Percentiles rank a stretch among this genome's conserved stretches.
phyloP scores from a whole-genome alignment of 2,797 vertebrate genomes.

The Acrossocheilus fasciatus region DNA sequence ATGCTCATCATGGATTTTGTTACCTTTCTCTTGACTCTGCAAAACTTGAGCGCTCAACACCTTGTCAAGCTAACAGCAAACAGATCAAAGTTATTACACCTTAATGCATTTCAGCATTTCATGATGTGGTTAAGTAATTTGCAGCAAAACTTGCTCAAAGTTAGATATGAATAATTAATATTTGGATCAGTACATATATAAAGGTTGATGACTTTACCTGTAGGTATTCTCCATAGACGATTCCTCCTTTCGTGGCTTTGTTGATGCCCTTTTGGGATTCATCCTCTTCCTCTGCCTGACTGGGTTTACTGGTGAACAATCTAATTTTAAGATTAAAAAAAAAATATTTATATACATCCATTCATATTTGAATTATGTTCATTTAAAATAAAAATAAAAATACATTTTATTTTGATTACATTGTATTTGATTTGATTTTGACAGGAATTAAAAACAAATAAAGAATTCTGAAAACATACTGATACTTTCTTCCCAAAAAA shows the following conservation, averaged over 20 bases:
- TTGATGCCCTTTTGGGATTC: slow-evolving; percentile 85
- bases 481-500: slow-evolving; percentile 78
- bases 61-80: slow-evolving; percentile 85
- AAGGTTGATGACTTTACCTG: slow-evolving; percentile 76
- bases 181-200: not conserved
- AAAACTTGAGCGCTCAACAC: slow-evolving; percentile 89
- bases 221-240: slow-evolving; percentile 91
- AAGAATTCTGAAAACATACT: slow-evolving; percentile 69
- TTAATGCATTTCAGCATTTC: not conserved
- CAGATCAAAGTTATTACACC: not conserved
- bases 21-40: slow-evolving; percentile 91
- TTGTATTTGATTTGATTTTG: not conserved
- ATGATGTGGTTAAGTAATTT: not conserved
- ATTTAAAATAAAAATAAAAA: not conserved
- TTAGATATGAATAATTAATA: not conserved
- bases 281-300: slow-evolving; percentile 78
- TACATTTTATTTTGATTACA: not conserved
- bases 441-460: not conserved
- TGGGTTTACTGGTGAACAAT: slow-evolving; percentile 78
- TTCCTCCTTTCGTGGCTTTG: slow-evolving; percentile 88
- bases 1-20: slow-evolving; percentile 97
- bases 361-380: not conserved
- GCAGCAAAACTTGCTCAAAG: not conserved
- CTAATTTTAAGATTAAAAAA: slow-evolving; percentile 67
- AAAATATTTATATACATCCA: not conserved